phyloP scores from a whole-genome alignment of 2,888 invertebrate genomes.

The Acronicta leporina region DNA sequence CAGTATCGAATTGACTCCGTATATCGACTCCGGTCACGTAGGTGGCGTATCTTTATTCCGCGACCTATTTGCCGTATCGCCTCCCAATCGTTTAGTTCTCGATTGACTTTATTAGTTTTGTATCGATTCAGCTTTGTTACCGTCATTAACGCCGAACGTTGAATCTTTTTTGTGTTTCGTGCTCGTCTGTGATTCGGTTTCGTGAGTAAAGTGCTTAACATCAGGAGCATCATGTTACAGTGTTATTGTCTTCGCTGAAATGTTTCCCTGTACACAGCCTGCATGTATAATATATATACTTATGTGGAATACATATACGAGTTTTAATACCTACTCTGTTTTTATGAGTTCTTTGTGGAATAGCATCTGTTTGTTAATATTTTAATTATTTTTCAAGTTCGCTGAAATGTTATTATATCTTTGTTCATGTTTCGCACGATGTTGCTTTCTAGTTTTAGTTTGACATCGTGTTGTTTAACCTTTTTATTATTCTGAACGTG shows the following conservation, averaged over 20 bases:
- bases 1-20: slow-evolving; percentile 52
- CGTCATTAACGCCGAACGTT: slow-evolving; percentile 59
- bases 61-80: slow-evolving; percentile 65
- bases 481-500: slow-evolving; percentile 10
- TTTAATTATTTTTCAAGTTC: slow-evolving; percentile 38
- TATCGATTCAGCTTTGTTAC: slow-evolving; percentile 61
- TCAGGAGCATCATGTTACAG: slow-evolving; percentile 26
- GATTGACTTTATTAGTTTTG: slow-evolving; percentile 64
- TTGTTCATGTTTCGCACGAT: slow-evolving; percentile 6
- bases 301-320: slow-evolving; percentile 12
- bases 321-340: too few species aligned
- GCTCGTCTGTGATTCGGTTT: slow-evolving; percentile 33
- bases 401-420: slow-evolving; percentile 15
- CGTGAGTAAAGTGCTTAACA: slow-evolving; percentile 49
- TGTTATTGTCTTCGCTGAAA: slow-evolving; percentile 37
- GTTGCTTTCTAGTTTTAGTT: slow-evolving; percentile 20
- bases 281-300: slow-evolving; percentile 1
- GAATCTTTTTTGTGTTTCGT: slow-evolving; percentile 57
- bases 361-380: slow-evolving; percentile 41
- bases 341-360: slow-evolving; percentile 44
- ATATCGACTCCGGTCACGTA: slow-evolving; percentile 64
- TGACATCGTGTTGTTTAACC: neutral
- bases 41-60: slow-evolving; percentile 61
- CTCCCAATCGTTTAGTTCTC: slow-evolving; percentile 64
- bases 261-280: slow-evolving; percentile 19